These are phyloP conservation scores for Podarcis cretensis DNA, from an alignment of 2,113 vertebrate genomes.

Conservation along the genomic window DNA sequence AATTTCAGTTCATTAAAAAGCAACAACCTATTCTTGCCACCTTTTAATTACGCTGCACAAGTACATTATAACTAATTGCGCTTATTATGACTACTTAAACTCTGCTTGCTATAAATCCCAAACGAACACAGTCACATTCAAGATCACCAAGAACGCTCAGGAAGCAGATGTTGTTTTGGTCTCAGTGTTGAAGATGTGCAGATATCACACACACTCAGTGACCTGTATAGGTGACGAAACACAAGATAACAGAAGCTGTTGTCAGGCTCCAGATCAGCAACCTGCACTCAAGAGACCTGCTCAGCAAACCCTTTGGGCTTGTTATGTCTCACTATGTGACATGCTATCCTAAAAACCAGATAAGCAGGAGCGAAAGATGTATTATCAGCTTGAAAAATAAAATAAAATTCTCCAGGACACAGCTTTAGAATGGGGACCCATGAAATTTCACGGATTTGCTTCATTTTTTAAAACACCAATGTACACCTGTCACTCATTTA, in stretches of 20 bases:
- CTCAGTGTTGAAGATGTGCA: neutral
- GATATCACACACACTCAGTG: rapidly evolving
- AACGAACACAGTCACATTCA: neutral
- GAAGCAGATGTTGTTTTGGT: neutral
- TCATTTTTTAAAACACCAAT: neutral
- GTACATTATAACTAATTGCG: neutral
- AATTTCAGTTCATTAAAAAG: neutral
- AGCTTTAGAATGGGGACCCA: neutral
- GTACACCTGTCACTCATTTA: neutral
- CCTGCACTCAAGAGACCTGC: neutral
- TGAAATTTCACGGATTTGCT: neutral
- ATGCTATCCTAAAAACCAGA: neutral
- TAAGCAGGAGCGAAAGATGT: neutral
- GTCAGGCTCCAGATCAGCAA: neutral
- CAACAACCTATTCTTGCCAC: neutral
- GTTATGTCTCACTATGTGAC: rapidly evolving
- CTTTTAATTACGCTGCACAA: neutral
- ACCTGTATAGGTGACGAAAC: neutral
- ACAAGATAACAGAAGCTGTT: neutral
- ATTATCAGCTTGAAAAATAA: neutral
- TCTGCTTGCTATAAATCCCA: neutral
- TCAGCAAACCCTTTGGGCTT: neutral
- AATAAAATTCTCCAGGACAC: too few relatives aligned
- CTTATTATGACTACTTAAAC: neutral
- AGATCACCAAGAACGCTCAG: neutral